Conservation (phyloP, 2,888 invertebrate species). For the Cistogaster globosa region DNA sequence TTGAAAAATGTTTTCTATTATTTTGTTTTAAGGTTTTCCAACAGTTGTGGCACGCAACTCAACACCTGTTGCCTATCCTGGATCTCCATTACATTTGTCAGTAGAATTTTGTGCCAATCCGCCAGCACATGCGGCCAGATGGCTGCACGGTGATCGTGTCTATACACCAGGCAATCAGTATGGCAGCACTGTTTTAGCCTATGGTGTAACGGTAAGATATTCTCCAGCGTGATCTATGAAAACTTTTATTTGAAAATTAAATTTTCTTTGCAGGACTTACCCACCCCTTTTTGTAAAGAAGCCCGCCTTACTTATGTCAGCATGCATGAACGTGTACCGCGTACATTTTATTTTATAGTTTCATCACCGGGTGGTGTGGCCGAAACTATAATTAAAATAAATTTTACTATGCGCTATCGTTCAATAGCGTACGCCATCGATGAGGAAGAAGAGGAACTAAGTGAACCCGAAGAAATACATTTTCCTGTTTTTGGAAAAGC, state of each 20-base stretch:
- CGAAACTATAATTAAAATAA: constrained; percentile 82
- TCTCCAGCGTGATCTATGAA: fast-evolving
- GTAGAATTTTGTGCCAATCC: constrained; percentile 92
- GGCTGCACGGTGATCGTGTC: constrained; percentile 83
- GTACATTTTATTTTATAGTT: constrained; percentile 83
- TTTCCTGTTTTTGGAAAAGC: constrained; percentile 81
- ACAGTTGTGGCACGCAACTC: constrained; percentile 87
- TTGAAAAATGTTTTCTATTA: background rate
- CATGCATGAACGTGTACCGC: constrained; percentile 83
- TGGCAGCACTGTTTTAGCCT: constrained; percentile 82
- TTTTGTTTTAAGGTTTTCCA: constrained; percentile 85
- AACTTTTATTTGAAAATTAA: background rate
- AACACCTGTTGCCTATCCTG: constrained; percentile 88
- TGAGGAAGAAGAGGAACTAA: constrained; percentile 82
- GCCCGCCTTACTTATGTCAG: constrained; percentile 83
- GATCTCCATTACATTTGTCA: constrained; percentile 87
- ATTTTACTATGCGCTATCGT: constrained; percentile 82
- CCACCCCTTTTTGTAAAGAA: constrained; percentile 83
- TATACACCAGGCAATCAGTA: constrained; percentile 83
- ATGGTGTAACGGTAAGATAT: constrained; percentile 82
- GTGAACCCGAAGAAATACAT: constrained; percentile 83
- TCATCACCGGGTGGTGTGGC: constrained; percentile 83
- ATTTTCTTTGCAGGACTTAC: constrained; percentile 79
- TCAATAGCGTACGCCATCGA: constrained; percentile 82
- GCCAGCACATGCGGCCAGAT: constrained; percentile 83